Evolutionary conservation across 2,888 invertebrate species (phyloP).

Genomic region (Minunthozetes semirufus): DNA sequence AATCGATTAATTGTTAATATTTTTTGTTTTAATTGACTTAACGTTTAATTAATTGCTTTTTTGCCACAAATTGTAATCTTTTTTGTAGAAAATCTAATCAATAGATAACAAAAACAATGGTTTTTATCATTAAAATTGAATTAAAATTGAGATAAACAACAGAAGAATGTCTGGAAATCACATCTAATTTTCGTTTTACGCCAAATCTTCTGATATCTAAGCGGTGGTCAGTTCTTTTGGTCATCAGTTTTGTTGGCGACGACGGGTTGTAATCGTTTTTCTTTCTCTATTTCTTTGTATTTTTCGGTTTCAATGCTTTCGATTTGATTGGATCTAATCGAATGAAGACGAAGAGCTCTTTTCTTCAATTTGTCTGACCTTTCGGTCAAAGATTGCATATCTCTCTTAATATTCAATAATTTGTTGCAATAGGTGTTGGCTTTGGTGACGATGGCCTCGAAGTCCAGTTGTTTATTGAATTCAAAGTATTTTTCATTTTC

Average conservation of each 20-base stretch:
- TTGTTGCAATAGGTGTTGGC: conserved; percentile 24
- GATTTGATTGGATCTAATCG: background rate
- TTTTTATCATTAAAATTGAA: too few species aligned
- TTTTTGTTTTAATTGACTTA: background rate
- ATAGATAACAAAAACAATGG: too few species aligned
- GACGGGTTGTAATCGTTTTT: conserved; percentile 34
- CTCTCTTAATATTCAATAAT: conserved; percentile 29
- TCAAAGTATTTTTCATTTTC: conserved; percentile 23
- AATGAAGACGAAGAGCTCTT: conserved; percentile 26
- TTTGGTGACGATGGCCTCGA: conserved; percentile 23
- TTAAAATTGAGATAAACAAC: too few species aligned
- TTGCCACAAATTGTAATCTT: too few species aligned
- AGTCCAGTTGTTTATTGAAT: conserved; percentile 12
- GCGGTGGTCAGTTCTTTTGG: background rate
- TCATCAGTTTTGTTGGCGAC: background rate
- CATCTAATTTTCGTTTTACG: too few species aligned
- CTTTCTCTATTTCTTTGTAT: conserved; percentile 15
- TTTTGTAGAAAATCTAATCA: too few species aligned
- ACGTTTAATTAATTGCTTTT: background rate
- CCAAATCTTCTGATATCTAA: too few species aligned
- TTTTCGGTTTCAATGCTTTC: conserved; percentile 16
- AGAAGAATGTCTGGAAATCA: too few species aligned
- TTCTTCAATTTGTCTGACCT: background rate
- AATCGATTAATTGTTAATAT: background rate
- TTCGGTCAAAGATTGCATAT: conserved; percentile 23